phyloP scores from a whole-genome alignment of 2,797 vertebrate genomes.

The Hylomyscus alleni region DNA sequence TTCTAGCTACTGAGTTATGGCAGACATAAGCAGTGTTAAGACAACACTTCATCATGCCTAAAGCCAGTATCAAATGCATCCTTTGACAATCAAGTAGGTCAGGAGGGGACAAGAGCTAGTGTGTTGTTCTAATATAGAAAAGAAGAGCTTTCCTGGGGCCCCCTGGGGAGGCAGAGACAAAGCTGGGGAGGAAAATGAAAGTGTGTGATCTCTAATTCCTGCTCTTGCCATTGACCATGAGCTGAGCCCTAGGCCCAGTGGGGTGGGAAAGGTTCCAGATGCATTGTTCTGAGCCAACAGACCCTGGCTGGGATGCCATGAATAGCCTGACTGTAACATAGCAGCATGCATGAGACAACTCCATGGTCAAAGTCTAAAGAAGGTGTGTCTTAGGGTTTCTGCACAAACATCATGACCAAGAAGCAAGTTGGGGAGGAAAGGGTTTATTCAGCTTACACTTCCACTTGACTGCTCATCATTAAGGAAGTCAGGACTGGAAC shows the following conservation, averaged over 20 bases:
- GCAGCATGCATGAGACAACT: background rate
- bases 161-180: background rate
- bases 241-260: background rate
- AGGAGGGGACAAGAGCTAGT: background rate
- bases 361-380: background rate
- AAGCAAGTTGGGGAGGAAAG: no score
- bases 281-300: background rate
- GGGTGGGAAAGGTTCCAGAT: background rate
- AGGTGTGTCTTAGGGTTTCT: no score
- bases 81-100: background rate
- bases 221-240: background rate
- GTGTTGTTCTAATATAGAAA: background rate
- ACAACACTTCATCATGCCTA: background rate
- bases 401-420: no score
- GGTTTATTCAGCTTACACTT: no score
- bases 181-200: background rate
- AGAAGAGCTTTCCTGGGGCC: background rate
- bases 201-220: background rate
- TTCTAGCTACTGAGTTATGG: background rate
- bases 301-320: background rate
- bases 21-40: background rate
- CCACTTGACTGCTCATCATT: no score
- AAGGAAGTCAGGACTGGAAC: no score
- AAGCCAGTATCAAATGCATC: background rate
- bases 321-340: background rate